These are phyloP conservation scores for Salpingus planirostris DNA, from an alignment of 2,888 invertebrate species.

Conservation along the genomic window DNA sequence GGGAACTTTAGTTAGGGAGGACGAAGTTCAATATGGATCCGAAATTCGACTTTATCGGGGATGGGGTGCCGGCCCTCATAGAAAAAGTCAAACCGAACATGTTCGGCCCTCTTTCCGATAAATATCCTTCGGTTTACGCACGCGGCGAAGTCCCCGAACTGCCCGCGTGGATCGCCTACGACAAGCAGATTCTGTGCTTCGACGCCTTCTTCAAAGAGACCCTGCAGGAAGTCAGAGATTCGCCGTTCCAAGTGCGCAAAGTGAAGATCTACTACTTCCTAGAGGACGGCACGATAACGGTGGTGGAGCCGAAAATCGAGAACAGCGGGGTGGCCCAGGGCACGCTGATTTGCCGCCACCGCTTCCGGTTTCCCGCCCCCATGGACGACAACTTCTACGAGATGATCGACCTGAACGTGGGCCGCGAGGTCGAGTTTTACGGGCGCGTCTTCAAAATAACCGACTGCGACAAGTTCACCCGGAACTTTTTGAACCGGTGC, in stretches of 20 bases:
- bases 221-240: constrained; percentile 61
- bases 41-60: constrained; percentile 49
- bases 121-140: constrained; percentile 63
- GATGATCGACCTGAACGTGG: constrained; percentile 80
- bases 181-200: constrained; percentile 73
- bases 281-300: constrained; percentile 88
- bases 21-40: constrained; percentile 48
- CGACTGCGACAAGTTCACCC: constrained; percentile 80
- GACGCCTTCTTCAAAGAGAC: constrained; percentile 75
- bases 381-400: constrained; percentile 70
- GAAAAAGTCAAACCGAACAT: constrained; percentile 53
- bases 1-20: constrained; percentile 58
- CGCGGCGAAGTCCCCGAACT: constrained; percentile 64
- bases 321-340: constrained; percentile 86
- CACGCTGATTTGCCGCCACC: constrained; percentile 70
- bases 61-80: constrained; percentile 51
- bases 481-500: constrained; percentile 72
- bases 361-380: constrained; percentile 67
- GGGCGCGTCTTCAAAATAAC: constrained; percentile 75
- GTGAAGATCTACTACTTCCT: constrained; percentile 80
- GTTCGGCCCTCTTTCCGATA: constrained; percentile 46
- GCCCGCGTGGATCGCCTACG: constrained; percentile 81
- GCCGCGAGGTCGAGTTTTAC: constrained; percentile 68
- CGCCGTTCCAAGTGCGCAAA: constrained; percentile 62
- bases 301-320: constrained; percentile 68